Base-by-base conservation (phyloP, 2,888 invertebrate species). In the Mellilla xanthometata region DNA sequence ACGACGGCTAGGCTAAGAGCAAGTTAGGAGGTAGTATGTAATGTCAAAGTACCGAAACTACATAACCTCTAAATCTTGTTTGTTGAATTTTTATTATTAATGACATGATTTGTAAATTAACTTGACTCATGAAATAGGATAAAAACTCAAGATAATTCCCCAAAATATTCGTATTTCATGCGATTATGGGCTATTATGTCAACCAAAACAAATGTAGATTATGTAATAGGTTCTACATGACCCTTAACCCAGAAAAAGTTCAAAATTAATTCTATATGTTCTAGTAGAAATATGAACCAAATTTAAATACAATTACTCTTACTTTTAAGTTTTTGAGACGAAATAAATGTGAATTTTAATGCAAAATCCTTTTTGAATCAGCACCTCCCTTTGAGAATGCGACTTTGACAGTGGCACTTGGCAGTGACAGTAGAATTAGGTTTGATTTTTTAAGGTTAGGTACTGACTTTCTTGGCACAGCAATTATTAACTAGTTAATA, bases 121-220 rank as follows among this genome's bases (percentile, higher is more conserved):
- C n/a, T n/a, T n/a, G n/a, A n/a, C n/a, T n/a, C n/a, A n/a, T n/a
- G n/a, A n/a, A n/a, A n/a, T n/a, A n/a, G n/a, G n/a, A n/a, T n/a
- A n/a, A n/a, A n/a, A n/a, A 19, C 15, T 19, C 6, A 6, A n/a
- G n/a, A n/a, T n/a, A n/a, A n/a, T n/a, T 6, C 15, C 15, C 6
- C 3, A 5, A 6, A 19, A 19, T 19, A 19, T 5, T 19, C 15
- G 15, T 24, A n/a, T 24, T 24, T 24, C 2, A 7, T 24, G 12
- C 2, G n/a, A 29, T 24, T 24, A 35, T 13, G 11, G n/a, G 32
- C 30, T 39, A 29, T 35, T 24, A 7, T 2, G 40, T 35, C 9
- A 27, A 54, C 52, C 40, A 62, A 65, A 65, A 62, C 65, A 65
- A 58, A 51, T 51, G 47, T 33, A 64, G 73, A 72, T 77, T 77